Base-by-base conservation (phyloP, 2,888 invertebrate genomes). In the Lacanobia wlatinum region DNA sequence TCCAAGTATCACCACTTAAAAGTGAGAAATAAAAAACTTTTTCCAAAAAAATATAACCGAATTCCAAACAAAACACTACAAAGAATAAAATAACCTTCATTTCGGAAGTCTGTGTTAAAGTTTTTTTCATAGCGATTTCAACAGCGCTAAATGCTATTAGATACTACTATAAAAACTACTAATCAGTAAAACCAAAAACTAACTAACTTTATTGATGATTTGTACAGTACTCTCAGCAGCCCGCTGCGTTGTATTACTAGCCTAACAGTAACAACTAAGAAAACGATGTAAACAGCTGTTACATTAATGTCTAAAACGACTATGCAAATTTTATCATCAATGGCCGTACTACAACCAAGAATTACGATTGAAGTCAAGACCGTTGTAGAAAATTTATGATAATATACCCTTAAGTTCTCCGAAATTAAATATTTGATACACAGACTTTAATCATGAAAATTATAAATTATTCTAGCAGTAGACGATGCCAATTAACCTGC, bases 311-410 rank as follows among this genome's bases (percentile, higher is more conserved):
- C 63, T 69, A 53, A 79, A 80, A 80, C 63, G 69, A 64, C 81
- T 84, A 84, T 80, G 84, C 69, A 80, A 80, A 80, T 80, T 80
- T 70, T 60, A 65, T 75, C 69, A 67, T 80, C 53, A 80, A 70
- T 66, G 53, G 28, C n/a, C 55, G 53, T 58, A 56, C 64, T 50
- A 70, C 46, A 55, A 65, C 70, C 60, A 61, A 77, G 55, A 67
- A 67, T 69, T 84, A 52, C 38, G 68, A 70, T 80, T 75, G 56
- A 38, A 70, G 60, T 80, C 46, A 62, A 65, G 80, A 62, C 28
- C 34, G 61, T 50, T 73, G 50, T 34, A 48, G 38, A 50, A 66
- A 78, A 67, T 50, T 14, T 55, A 60, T 60, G 40, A 58, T 23
- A 1, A 40, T 23, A 58, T 14, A 46, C 23, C n/a, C 38, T 61